phyloP scores from a whole-genome alignment of 2,113 vertebrate genomes.

The Dipodomys stephensi region DNA sequence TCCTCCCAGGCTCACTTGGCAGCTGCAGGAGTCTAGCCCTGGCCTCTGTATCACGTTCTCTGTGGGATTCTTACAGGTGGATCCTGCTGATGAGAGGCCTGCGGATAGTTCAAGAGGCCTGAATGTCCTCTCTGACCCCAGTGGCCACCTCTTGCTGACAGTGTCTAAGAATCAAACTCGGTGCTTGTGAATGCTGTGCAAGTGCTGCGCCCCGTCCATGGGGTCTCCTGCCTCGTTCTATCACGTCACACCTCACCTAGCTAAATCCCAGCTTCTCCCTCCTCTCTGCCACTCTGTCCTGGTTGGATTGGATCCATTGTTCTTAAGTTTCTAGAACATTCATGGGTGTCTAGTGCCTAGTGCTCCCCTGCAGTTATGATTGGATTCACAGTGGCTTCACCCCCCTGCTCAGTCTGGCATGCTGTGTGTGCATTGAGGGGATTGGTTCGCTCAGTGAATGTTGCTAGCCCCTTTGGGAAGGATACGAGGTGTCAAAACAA shows the following conservation, averaged over 20 bases:
- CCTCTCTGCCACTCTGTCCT: accelerated
- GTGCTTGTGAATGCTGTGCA: background rate
- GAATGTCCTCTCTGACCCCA: accelerated
- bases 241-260: no score
- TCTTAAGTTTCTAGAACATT: background rate
- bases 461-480: background rate
- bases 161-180: background rate
- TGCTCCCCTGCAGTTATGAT: background rate
- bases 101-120: no score
- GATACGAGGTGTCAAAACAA: background rate
- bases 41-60: background rate
- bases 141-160: no score
- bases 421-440: accelerated
- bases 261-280: background rate
- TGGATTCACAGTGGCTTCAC: accelerated
- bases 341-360: background rate
- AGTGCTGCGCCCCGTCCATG: background rate
- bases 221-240: background rate
- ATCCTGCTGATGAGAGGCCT: background rate
- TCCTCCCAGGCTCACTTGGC: background rate
- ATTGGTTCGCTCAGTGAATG: background rate
- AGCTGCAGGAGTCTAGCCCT: background rate
- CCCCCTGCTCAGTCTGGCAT: background rate
- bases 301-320: accelerated
- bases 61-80: background rate